Base-by-base conservation (phyloP, 1,140 invertebrate genomes). In the Drosophila nasuta region DNA sequence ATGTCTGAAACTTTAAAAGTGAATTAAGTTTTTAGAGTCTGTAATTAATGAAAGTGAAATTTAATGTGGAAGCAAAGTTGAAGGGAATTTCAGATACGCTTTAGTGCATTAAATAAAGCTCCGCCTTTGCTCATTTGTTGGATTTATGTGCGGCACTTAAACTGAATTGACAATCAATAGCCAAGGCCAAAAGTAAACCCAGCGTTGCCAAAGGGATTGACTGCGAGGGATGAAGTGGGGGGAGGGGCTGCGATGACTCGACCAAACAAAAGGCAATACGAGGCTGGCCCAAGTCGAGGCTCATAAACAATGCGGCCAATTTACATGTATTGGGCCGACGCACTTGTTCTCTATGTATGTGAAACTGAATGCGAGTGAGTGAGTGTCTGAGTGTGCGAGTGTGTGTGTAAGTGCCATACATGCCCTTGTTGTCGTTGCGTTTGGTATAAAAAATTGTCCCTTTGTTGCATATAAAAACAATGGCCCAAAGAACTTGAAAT, bases 401-500 rank as follows among this genome's bases (percentile, higher is more conserved):
- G 45, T 66, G 45, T 66, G 49, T 82, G 54, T 63, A 66, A 73
- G 58, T 63, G 66, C 41, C 17, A 41, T 28, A 72, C 63, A 68
- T 70, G 81, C 46, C 67, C 80, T 75, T 80, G 79, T 82, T 81
- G 77, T 79, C 82, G 76, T 72, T 82, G 67, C 70, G 81, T 68
- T 85, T 54, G 60, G 57, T 13, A 87, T 87, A 78, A 87, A 87
- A 87, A 88, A 87, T 87, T 87, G 83, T 88, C 79, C 83, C 83
- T 87, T 87, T 87, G 83, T 87, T 87, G 83, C 83, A 87, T 87
- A 88, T 87, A 88, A 88, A 87, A 87, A 87, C 83, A 87, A 87
- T 88, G 83, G 83, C 54, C 82, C 79, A 72, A 88, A 87, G 83
- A 82, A 82, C 83, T 87, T 82, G 83, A 87, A 87, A 87, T 87